phyloP scores from a whole-genome alignment of 2,113 vertebrate species.

The Megatriorchis doriae region DNA sequence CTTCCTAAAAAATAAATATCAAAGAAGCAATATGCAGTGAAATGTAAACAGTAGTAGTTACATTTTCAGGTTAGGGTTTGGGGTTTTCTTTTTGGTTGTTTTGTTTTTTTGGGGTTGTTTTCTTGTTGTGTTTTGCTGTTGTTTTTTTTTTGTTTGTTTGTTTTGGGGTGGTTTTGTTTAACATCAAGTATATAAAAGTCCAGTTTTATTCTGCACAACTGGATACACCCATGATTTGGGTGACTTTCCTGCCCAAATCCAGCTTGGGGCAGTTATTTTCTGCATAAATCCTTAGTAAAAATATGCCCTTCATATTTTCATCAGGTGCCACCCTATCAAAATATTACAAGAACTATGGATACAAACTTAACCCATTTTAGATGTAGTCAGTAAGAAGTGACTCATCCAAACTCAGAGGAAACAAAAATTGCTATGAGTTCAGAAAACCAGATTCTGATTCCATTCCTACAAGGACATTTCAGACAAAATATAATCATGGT shows the following conservation, averaged over 20 bases:
- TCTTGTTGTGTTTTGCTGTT: background rate
- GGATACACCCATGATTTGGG: background rate
- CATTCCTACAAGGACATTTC: background rate
- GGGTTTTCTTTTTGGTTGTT: background rate
- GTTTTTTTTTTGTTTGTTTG: background rate
- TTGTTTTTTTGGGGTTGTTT: background rate
- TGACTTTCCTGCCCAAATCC: background rate
- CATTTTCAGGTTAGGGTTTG: background rate
- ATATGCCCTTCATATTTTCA: background rate
- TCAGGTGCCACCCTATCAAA: background rate
- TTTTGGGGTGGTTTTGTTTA: background rate
- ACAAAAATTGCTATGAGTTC: background rate
- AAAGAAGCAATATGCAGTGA: background rate
- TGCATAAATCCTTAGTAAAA: background rate
- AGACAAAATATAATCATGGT: background rate
- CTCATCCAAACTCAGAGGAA: background rate
- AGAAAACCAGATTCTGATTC: background rate
- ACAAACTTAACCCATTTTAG: background rate
- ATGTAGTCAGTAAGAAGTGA: background rate
- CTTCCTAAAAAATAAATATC: conserved; percentile 79
- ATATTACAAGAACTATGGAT: background rate
- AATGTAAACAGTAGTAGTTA: background rate
- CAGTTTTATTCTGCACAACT: background rate
- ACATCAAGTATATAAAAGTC: background rate
- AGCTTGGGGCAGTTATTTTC: background rate